Evolutionary conservation across 1,140 invertebrate species (phyloP).

Genomic region (Achroia grisella): DNA sequence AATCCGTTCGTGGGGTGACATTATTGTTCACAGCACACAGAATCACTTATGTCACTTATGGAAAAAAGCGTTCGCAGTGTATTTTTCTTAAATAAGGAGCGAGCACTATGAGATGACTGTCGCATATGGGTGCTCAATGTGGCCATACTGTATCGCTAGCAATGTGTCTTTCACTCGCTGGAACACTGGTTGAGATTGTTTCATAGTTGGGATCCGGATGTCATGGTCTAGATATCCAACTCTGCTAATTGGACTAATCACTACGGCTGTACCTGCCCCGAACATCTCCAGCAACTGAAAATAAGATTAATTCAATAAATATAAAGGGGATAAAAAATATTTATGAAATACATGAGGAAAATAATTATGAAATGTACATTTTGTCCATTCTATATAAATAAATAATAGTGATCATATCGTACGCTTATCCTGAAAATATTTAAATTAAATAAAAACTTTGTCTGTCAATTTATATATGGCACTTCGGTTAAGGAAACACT

Average conservation of each 20-base stretch:
- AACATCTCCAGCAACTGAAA: conserved; percentile 93
- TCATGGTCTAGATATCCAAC: conserved; percentile 82
- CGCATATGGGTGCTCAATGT: conserved; percentile 86
- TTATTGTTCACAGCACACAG: neutral
- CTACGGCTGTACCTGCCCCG: conserved; percentile 94
- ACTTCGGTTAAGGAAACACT: too few species aligned
- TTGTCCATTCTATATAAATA: too few species aligned
- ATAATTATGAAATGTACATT: too few species aligned
- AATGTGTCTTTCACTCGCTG: conserved; percentile 82
- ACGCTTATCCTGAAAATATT: too few species aligned
- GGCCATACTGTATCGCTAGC: conserved; percentile 90
- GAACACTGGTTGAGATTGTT: conserved; percentile 80
- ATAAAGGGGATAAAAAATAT: too few species aligned
- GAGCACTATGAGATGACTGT: conserved; percentile 64
- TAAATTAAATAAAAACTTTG: too few species aligned
- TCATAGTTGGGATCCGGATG: conserved; percentile 84
- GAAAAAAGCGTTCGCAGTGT: neutral
- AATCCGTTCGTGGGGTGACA: neutral
- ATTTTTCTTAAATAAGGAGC: neutral
- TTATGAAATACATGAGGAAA: neutral
- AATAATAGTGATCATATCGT: too few species aligned
- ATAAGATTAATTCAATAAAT: too few species aligned
- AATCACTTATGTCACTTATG: neutral
- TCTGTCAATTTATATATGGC: too few species aligned
- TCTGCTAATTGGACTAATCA: conserved; percentile 90